Conservation (phyloP, 2,797 vertebrate species). For the Lutjanus argentimaculatus region DNA sequence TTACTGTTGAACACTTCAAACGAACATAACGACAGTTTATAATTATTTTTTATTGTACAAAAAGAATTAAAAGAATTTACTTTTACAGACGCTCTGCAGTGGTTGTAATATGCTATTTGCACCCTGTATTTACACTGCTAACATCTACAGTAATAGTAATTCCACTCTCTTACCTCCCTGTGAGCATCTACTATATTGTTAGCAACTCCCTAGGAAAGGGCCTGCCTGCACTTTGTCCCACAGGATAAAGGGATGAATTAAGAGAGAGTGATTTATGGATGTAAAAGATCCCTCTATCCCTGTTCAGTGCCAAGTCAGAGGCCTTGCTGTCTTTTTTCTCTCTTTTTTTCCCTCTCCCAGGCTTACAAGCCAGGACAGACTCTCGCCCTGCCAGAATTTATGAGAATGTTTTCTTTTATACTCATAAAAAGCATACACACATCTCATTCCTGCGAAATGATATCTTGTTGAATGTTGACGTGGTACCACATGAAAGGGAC, state of each 20-base stretch:
- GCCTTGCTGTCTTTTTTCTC: constrained; percentile 62
- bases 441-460: constrained; percentile 86
- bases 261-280: constrained; percentile 80
- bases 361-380: constrained; percentile 84
- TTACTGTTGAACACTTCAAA: constrained; percentile 41
- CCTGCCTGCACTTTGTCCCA: constrained; percentile 68
- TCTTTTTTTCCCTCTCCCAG: constrained; percentile 64
- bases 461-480: constrained; percentile 81
- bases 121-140: constrained; percentile 71
- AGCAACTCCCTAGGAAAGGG: constrained; percentile 51
- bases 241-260: constrained; percentile 75
- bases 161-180: constrained; percentile 64
- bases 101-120: constrained; percentile 69
- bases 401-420: constrained; percentile 86
- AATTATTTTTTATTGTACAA: constrained; percentile 69
- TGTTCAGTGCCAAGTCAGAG: constrained; percentile 70
- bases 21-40: constrained; percentile 40
- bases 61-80: constrained; percentile 69
- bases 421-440: constrained; percentile 79
- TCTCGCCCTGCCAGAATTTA: constrained; percentile 79
- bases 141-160: constrained; percentile 73
- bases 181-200: constrained; percentile 59
- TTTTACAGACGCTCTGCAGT: constrained; percentile 53
- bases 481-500: constrained; percentile 78
- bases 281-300: constrained; percentile 71